These are phyloP conservation scores for Drosophila truncata DNA, from an alignment of 1,140 invertebrate species.

Conservation along the genomic window DNA sequence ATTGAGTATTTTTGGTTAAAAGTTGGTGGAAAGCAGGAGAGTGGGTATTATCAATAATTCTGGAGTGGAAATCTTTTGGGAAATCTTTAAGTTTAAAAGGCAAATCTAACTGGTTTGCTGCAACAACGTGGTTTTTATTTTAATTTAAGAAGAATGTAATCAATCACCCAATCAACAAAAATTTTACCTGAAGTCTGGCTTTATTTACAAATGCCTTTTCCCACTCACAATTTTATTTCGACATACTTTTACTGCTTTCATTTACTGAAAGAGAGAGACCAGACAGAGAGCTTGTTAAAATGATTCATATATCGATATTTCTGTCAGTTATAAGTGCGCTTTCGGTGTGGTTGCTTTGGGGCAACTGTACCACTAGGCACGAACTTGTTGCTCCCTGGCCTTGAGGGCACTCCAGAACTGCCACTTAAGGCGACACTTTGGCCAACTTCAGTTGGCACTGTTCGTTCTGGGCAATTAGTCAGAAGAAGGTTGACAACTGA, in stretches of 20 bases:
- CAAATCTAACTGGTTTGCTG: background rate
- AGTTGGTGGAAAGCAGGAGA: background rate
- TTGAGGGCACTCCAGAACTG: constrained; percentile 30
- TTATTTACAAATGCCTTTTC: background rate
- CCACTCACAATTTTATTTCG: background rate
- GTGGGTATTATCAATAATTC: constrained; percentile 20
- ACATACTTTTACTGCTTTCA: background rate
- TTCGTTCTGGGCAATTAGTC: constrained; percentile 51
- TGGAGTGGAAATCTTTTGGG: background rate
- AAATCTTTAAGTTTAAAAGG: background rate
- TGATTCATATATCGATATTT: background rate
- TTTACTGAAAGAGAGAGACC: background rate
- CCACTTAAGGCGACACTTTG: constrained; percentile 31
- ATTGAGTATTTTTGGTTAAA: constrained; percentile 4
- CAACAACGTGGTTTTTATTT: too few species aligned
- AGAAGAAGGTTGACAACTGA: constrained; percentile 24
- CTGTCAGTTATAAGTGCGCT: background rate
- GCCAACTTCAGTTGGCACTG: constrained; percentile 32
- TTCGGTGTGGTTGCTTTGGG: background rate
- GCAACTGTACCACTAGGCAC: too few species aligned
- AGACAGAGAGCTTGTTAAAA: background rate
- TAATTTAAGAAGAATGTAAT: background rate
- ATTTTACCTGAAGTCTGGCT: background rate
- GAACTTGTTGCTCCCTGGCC: constrained; percentile 26
- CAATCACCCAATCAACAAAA: background rate